phyloP scores from a whole-genome alignment of 1,140 invertebrate species.

The Littorina saxatilis region DNA sequence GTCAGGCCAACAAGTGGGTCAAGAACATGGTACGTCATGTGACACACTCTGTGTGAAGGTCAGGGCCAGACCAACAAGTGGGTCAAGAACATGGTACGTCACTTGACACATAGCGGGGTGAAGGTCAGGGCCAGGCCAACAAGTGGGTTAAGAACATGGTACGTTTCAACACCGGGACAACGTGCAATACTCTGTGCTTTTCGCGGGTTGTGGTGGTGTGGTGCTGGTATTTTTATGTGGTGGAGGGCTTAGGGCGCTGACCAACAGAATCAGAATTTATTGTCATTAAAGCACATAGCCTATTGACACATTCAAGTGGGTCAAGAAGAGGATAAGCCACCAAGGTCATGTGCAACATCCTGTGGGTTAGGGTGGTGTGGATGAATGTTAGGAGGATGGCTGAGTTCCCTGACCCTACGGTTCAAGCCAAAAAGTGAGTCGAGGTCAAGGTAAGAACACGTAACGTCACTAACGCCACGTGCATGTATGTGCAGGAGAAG shows the following conservation, averaged over 20 bases:
- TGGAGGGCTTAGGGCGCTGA: neutral
- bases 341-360: no score
- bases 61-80: constrained; percentile 77
- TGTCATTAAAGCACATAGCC: no score
- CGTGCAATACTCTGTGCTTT: neutral
- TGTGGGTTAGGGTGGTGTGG: no score
- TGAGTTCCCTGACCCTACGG: no score
- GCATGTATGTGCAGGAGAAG: constrained; percentile 74
- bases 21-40: constrained; percentile 72
- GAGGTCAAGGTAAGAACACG: no score
- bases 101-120: neutral
- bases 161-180: constrained; percentile 19
- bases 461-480: no score
- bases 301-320: no score
- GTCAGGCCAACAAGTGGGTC: constrained; percentile 77
- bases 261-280: no score
- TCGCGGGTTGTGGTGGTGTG: neutral
- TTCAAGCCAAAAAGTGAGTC: no score
- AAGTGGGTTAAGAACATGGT: constrained; percentile 77
- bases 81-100: constrained; percentile 75
- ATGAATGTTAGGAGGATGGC: no score
- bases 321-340: no score
- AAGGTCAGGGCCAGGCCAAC: constrained; percentile 75
- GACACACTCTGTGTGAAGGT: neutral
- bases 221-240: neutral